phyloP scores from a whole-genome alignment of 2,797 vertebrate species.

The Macropus fuliginosus region DNA sequence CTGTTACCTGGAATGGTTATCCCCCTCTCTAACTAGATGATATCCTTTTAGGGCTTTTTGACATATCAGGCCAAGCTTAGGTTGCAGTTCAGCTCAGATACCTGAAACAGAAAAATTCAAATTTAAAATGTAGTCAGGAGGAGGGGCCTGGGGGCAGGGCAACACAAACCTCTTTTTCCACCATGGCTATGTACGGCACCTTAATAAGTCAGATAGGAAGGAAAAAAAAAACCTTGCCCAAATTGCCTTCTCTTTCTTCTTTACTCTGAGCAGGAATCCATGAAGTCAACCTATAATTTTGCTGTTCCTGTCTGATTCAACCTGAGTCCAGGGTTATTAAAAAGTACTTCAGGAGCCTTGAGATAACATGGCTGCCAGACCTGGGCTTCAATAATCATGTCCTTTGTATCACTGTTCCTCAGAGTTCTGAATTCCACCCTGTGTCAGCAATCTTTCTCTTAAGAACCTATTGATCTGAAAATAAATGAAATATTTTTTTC shows the following conservation, averaged over 20 bases:
- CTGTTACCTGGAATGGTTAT: not conserved
- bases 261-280: not conserved
- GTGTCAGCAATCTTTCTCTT: conserved; percentile 71
- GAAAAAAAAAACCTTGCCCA: not conserved
- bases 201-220: not conserved
- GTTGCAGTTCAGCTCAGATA: not conserved
- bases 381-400: conserved; percentile 13
- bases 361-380: conserved; percentile 41
- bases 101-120: not conserved
- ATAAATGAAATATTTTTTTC: conserved; percentile 73
- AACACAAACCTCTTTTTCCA: not conserved
- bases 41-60: not conserved
- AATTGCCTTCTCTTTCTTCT: not conserved
- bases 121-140: not conserved
- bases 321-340: not conserved
- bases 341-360: not conserved
- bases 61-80: fast-evolving
- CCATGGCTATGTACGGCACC: not conserved
- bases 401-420: conserved; percentile 21
- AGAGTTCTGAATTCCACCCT: conserved; percentile 62
- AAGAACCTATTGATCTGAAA: conserved; percentile 77
- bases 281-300: not conserved
- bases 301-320: conserved; percentile 22
- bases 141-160: not conserved
- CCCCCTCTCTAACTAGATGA: not conserved